phyloP scores from a whole-genome alignment of 2,113 vertebrate species.

The Synchiropus splendidus region DNA sequence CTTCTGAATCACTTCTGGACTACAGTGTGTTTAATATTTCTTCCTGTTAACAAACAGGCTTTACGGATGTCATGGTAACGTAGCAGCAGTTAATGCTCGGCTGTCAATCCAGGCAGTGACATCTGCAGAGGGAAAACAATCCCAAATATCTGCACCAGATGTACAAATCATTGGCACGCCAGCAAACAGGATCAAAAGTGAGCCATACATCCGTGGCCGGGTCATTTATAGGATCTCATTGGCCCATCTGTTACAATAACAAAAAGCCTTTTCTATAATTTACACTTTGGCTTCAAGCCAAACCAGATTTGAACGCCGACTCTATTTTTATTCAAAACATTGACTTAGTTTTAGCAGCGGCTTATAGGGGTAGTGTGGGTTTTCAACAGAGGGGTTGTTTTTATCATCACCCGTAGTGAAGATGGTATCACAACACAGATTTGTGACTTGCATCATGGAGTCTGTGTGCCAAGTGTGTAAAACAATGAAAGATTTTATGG shows the following conservation, averaged over 20 bases:
- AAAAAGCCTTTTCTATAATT: conserved; percentile 29
- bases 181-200: conserved; percentile 39
- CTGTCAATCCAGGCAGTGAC: conserved; percentile 60
- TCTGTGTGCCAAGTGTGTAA: too few relatives aligned
- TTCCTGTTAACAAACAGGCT: conserved; percentile 52
- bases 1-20: too few relatives aligned
- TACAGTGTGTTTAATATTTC: conserved; percentile 6
- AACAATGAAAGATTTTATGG: too few relatives aligned
- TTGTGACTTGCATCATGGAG: too few relatives aligned
- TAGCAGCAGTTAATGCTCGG: conserved; percentile 45
- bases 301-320: conserved; percentile 14
- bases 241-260: conserved; percentile 44
- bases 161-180: conserved; percentile 30
- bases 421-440: too few relatives aligned
- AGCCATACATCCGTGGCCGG: conserved; percentile 28
- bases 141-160: conserved; percentile 59
- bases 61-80: conserved; percentile 48
- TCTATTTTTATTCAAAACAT: conserved; percentile 17
- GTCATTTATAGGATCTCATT: conserved; percentile 31
- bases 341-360: too few relatives aligned
- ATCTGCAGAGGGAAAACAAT: conserved; percentile 56
- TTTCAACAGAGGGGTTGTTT: too few relatives aligned
- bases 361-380: too few relatives aligned
- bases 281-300: conserved; percentile 21
- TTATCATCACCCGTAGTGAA: too few relatives aligned